A percentile compares a stretch with the other conserved stretches of the same genome.
phyloP scores from a whole-genome alignment of 2,113 vertebrate genomes.

The Deroptyus accipitrinus region DNA sequence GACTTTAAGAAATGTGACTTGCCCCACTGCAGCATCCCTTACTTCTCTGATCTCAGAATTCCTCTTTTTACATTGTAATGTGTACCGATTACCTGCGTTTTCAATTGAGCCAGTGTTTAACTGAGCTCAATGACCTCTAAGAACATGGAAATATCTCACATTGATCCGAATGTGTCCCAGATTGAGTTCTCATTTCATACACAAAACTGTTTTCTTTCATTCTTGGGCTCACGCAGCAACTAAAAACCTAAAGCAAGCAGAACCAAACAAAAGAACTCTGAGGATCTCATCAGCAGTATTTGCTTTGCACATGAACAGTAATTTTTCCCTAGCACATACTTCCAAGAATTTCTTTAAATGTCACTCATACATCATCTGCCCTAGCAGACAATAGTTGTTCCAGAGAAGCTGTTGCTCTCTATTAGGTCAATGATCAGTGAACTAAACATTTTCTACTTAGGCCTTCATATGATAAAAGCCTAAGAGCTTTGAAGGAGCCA shows the following conservation, averaged over 20 bases:
- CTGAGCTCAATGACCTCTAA: neutral
- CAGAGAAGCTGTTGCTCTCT: conserved; percentile 68
- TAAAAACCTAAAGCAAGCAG: neutral
- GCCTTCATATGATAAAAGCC: conserved; percentile 75
- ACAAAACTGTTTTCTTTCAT: neutral
- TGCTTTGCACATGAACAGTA: conserved; percentile 46
- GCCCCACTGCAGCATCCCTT: neutral
- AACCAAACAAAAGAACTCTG: conserved; percentile 5
- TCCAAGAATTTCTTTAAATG: conserved; percentile 50
- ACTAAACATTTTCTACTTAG: conserved; percentile 76
- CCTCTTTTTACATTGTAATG: neutral
- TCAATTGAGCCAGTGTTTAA: conserved; percentile 10
- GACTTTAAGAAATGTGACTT: neutral
- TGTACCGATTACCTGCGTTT: neutral
- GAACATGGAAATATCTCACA: neutral
- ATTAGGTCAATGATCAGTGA: conserved; percentile 75
- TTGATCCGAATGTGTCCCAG: neutral
- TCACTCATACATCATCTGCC: conserved; percentile 52
- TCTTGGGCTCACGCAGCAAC: neutral
- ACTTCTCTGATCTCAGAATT: neutral
- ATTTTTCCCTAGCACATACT: conserved; percentile 56
- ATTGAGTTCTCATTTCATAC: neutral
- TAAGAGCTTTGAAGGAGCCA: conserved; percentile 77
- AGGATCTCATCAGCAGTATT: conserved; percentile 29
- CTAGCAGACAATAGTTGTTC: conserved; percentile 50